Conservation (phyloP, 2,113 vertebrate genomes). For the Xerus inauris region DNA sequence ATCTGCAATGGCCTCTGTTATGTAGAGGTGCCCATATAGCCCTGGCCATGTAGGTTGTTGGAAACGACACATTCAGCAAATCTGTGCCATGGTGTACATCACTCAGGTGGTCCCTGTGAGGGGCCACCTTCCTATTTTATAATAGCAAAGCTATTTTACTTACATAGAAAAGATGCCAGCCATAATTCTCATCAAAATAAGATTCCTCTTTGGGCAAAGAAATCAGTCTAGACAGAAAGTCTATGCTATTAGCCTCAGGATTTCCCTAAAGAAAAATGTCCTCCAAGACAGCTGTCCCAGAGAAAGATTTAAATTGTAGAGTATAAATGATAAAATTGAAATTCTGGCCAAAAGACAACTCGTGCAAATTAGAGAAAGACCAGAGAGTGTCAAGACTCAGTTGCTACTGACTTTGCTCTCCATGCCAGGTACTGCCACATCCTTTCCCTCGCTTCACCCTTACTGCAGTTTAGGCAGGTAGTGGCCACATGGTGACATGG, state of each 20-base stretch:
- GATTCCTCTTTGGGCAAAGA: not conserved
- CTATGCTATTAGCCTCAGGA: not conserved
- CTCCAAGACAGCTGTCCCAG: constrained; percentile 26
- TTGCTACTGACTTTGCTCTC: not conserved
- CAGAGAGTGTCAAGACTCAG: not conserved
- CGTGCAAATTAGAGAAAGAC: constrained; percentile 54
- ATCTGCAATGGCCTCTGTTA: not conserved
- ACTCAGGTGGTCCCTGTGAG: not conserved
- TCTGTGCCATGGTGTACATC: not conserved
- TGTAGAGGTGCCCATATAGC: not conserved
- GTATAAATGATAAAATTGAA: constrained; percentile 47
- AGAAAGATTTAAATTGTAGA: constrained; percentile 44
- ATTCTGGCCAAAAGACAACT: constrained; percentile 37
- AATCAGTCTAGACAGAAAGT: not conserved
- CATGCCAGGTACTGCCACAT: not conserved
- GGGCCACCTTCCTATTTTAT: not conserved
- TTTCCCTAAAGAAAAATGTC: constrained; percentile 26
- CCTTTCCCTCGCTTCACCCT: not conserved
- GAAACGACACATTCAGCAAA: not conserved
- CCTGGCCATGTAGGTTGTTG: not conserved
- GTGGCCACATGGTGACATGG: not conserved
- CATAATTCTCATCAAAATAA: constrained; percentile 16
- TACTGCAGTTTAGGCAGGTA: not conserved
- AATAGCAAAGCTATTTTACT: not conserved
- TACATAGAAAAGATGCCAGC: not conserved